A percentile compares a stretch with the other conserved stretches of the same genome.
Evolutionary conservation across 2,888 invertebrate genomes (phyloP).

Genomic region (Vesta saturnalis): DNA sequence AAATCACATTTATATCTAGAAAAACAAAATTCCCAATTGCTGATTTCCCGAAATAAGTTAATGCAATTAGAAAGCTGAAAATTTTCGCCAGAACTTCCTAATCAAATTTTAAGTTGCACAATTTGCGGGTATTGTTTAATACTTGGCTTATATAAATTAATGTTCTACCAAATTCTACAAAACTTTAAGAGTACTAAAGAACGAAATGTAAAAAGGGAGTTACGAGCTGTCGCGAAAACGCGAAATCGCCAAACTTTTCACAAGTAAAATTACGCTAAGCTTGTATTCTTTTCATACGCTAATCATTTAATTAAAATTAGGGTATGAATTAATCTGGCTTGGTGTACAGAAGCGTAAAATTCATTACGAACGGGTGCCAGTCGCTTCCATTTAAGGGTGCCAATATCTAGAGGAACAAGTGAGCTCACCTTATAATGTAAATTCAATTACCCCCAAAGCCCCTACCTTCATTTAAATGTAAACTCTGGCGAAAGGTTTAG

Average conservation of each 20-base stretch:
- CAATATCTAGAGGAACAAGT: conserved; percentile 33
- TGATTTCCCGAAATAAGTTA: conserved; percentile 2
- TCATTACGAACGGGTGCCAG: conserved; percentile 41
- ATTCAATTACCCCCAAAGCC: conserved; percentile 34
- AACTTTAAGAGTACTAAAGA: background rate
- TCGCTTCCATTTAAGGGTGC: conserved; percentile 17
- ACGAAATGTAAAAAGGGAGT: background rate
- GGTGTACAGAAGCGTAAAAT: conserved; percentile 50
- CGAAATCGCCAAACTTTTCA: conserved; percentile 39
- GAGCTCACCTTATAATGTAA: conserved; percentile 36
- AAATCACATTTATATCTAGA: background rate
- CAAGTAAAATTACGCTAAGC: conserved; percentile 48
- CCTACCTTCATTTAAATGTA: conserved; percentile 32
- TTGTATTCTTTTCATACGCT: conserved; percentile 55
- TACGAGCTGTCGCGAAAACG: conserved; percentile 38
- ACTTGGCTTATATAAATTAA: conserved; percentile 4
- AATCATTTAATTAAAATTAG: conserved; percentile 56
- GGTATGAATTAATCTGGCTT: conserved; percentile 53
- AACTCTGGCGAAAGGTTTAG: conserved; percentile 25
- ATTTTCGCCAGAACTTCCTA: conserved; percentile 2
- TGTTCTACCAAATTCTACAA: background rate
- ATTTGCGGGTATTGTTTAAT: conserved; percentile 10
- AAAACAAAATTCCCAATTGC: background rate
- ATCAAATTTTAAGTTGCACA: conserved; percentile 11
- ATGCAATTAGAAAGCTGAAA: background rate